Evolutionary conservation across 1,140 invertebrate species (phyloP), one percentile per base, ranked within the genome.

Genomic region (Drosophila ohnishii): DNA sequence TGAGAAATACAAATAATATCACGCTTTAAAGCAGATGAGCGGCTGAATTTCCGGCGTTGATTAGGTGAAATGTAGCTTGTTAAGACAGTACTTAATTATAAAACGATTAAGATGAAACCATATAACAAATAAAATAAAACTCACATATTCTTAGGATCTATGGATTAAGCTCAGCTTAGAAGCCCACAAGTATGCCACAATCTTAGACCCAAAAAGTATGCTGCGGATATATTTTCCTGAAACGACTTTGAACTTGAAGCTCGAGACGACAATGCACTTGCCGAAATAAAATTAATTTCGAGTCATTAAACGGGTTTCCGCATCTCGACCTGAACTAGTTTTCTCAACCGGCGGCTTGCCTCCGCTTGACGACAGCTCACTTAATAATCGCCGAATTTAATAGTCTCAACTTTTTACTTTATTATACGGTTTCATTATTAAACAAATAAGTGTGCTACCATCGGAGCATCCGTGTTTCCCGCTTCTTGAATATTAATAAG

Each of bases 351-450:
- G 7, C 32, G 32, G 10, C 19, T 25, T 14, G 35, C 28, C 56
- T 58, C 40, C 73, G 73, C 62, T 76, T 76, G 73, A 75, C 73
- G 63, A 76, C 73, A 76, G 55, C 51, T 64, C 37, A 63, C 61
- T 25, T 34, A 48, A 66, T 50, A 66, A 48, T 48, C 19, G 1
- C 19, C 14, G 3, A 14, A 19, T 53, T 66, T 69, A 66, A 44
- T 69, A 40, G 47, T 16, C 45, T 35, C 10, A 66, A 35, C 58
- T 34, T 66, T 61, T 61, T 44, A 61, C 30, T 65, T 51, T 30
- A 40, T 65, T 69, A 65, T 42, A 32, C 61, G 40, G 56, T 61
- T 42, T 61, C 39, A 34, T 64, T 34, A 22, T 61, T 42, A 40
- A 51, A 34, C 65, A 66, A 67, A 69, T 35, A 55, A 55, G 37